phyloP scores from a whole-genome alignment of 2,113 vertebrate species.

The Otus sunia region DNA sequence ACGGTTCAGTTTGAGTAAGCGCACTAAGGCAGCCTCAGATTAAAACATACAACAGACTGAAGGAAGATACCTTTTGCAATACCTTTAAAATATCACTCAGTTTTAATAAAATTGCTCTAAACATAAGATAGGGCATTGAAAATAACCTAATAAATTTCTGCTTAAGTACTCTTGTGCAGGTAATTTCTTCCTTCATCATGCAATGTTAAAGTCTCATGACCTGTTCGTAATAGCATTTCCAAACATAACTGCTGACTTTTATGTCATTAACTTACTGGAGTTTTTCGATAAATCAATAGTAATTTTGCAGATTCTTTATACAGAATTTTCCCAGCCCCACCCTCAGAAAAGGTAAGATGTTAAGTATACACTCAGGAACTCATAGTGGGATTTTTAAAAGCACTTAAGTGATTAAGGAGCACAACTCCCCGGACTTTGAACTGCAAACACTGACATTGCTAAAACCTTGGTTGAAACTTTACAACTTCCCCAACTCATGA shows the following conservation, averaged over 20 bases:
- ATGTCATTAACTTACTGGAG: background rate
- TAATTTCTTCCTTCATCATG: background rate
- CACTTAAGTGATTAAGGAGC: background rate
- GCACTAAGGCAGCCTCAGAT: background rate
- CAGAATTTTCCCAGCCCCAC: background rate
- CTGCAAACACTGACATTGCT: conserved; percentile 26
- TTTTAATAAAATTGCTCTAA: background rate
- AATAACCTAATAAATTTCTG: background rate
- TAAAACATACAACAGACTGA: background rate
- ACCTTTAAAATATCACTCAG: background rate
- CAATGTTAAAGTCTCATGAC: background rate
- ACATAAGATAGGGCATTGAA: background rate
- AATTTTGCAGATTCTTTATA: background rate
- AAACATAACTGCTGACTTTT: background rate
- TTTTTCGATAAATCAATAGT: background rate
- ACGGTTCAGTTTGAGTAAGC: background rate
- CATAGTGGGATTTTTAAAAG: background rate
- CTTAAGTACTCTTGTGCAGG: background rate
- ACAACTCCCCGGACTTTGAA: conserved; percentile 14
- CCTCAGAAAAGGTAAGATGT: background rate
- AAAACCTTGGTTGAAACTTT: background rate
- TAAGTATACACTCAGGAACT: background rate
- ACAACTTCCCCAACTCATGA: background rate
- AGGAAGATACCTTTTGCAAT: background rate
- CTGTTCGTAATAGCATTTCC: background rate